Evolutionary conservation across 2,888 invertebrate species (phyloP).

Genomic region (Machimus rusticus): DNA sequence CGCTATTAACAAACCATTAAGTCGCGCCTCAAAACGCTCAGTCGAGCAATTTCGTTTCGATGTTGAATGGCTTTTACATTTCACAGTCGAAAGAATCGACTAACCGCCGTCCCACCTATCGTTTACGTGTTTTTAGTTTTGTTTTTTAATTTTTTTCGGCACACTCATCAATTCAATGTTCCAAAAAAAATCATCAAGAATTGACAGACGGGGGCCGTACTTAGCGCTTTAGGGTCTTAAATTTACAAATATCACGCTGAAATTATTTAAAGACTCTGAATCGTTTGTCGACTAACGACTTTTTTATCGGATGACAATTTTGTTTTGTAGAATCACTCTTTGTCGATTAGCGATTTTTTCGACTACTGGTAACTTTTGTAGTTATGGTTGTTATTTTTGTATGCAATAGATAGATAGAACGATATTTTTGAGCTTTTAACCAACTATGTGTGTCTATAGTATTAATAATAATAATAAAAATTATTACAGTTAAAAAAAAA

Average conservation of each 20-base stretch:
- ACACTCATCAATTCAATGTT: not conserved
- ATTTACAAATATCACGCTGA: not conserved
- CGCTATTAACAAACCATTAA: conserved; percentile 44
- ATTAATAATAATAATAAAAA: too few relatives aligned
- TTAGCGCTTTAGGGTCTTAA: not conserved
- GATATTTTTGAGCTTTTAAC: too few relatives aligned
- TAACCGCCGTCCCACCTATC: not conserved
- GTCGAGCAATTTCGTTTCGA: not conserved
- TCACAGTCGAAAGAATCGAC: not conserved
- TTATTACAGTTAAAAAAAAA: too few relatives aligned
- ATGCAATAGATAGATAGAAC: too few relatives aligned
- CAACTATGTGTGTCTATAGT: too few relatives aligned
- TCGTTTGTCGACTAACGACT: not conserved
- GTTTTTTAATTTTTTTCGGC: not conserved
- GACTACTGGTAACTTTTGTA: too few relatives aligned
- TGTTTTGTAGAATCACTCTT: too few relatives aligned
- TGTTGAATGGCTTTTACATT: conserved; percentile 4
- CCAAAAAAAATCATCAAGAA: not conserved
- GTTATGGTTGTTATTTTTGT: too few relatives aligned
- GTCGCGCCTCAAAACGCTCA: not conserved
- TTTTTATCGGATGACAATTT: too few relatives aligned
- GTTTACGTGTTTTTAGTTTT: not conserved
- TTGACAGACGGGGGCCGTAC: not conserved
- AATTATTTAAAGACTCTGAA: not conserved
- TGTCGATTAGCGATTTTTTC: too few relatives aligned